Conservation (phyloP, 2,113 vertebrate genomes). For the Carettochelys insculpta region DNA sequence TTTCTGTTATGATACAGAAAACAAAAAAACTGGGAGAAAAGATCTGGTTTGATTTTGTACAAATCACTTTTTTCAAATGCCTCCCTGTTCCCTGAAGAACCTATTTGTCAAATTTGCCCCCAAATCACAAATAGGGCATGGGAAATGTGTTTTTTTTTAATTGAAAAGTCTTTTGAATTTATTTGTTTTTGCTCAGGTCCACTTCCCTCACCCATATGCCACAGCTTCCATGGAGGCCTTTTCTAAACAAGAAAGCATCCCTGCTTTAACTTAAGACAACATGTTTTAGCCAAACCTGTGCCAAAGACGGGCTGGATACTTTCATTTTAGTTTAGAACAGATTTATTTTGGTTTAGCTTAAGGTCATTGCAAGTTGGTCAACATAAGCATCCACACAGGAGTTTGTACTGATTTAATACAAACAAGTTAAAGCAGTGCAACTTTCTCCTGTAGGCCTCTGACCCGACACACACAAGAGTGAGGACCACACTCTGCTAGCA, state of each 20-base stretch:
- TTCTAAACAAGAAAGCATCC: not conserved
- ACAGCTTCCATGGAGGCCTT: not conserved
- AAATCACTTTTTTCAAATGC: too few relatives aligned
- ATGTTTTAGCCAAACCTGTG: not conserved
- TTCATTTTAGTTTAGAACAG: not conserved
- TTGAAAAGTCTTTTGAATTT: not conserved
- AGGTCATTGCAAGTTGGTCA: not conserved
- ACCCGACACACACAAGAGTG: not conserved
- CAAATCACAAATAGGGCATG: not conserved
- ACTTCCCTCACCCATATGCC: not conserved
- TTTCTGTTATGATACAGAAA: not conserved
- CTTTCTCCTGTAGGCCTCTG: not conserved
- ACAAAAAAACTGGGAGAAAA: not conserved
- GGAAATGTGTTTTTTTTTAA: not conserved
- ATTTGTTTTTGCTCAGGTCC: too few relatives aligned
- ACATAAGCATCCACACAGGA: not conserved
- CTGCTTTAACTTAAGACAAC: not conserved
- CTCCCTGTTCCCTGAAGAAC: not conserved
- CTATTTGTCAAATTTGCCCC: not conserved
- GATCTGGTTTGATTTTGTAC: not conserved
- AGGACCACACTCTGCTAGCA: not conserved
- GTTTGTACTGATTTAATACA: not conserved
- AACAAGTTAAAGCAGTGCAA: not conserved
- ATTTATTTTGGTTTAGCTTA: not conserved
- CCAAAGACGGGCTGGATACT: not conserved